These are phyloP conservation scores for Pristionchus fissidentatus DNA, from an alignment of 2,888 invertebrate genomes.

Conservation along the genomic window DNA sequence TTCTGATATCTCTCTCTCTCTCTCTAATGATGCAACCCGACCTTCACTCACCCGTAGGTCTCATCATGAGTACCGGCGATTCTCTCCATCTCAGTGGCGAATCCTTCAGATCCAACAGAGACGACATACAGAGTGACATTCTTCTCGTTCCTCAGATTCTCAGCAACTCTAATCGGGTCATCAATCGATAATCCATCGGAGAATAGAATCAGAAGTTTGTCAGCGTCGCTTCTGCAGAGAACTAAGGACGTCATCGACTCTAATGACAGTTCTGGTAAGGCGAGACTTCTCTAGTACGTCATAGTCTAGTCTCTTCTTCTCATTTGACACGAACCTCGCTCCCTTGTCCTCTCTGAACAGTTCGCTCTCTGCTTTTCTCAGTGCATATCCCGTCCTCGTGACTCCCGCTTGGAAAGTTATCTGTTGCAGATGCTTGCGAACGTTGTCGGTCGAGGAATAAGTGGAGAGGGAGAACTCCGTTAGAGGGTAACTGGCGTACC, in stretches of 20 bases:
- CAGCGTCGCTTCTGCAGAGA: constrained; percentile 54
- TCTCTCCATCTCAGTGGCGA: constrained; percentile 68
- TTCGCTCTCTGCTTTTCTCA: constrained; percentile 57
- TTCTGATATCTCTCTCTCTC: neutral
- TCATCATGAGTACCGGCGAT: constrained; percentile 71
- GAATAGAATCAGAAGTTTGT: constrained; percentile 69
- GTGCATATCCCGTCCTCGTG: constrained; percentile 58
- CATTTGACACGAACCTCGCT: constrained; percentile 39
- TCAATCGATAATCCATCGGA: constrained; percentile 74
- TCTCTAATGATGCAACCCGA: constrained; percentile 17
- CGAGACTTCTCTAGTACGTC: too few relatives aligned
- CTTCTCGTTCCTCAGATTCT: constrained; percentile 61
- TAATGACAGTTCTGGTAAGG: too few relatives aligned
- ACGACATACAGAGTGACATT: constrained; percentile 71
- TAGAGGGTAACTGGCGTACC: constrained; percentile 48
- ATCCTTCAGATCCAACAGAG: constrained; percentile 68
- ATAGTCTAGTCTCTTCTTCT: too few relatives aligned
- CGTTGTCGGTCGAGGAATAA: constrained; percentile 43
- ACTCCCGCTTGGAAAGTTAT: constrained; percentile 55
- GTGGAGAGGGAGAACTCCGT: constrained; percentile 48
- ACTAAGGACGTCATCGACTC: neutral
- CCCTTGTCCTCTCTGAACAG: constrained; percentile 52
- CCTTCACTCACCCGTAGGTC: constrained; percentile 66
- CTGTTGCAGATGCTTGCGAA: constrained; percentile 42
- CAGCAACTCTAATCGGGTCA: constrained; percentile 68